These are phyloP conservation scores for Colossoma macropomum DNA, from an alignment of 2,113 vertebrate species.

Conservation along the genomic window DNA sequence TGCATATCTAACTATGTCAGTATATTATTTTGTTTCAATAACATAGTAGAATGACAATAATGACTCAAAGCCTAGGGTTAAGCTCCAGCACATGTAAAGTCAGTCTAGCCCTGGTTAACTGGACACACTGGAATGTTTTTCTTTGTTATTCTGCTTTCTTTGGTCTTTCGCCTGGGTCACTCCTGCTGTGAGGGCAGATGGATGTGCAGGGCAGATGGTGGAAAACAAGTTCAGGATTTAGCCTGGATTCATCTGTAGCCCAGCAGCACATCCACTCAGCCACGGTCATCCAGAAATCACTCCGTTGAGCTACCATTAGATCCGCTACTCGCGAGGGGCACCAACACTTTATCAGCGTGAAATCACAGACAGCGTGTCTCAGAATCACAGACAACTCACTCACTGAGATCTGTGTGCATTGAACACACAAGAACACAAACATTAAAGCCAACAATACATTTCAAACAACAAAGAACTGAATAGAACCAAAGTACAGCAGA, in stretches of 20 bases:
- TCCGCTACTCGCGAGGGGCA: constrained; percentile 49
- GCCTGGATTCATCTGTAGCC: neutral
- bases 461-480: no score
- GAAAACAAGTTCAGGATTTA: neutral
- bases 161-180: neutral
- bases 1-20: no score
- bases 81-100: neutral
- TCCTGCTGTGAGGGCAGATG: neutral
- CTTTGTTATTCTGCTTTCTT: neutral
- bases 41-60: neutral
- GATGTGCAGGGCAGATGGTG: constrained; percentile 49
- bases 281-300: constrained; percentile 51
- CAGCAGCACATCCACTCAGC: constrained; percentile 8
- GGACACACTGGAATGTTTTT: neutral
- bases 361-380: constrained; percentile 52
- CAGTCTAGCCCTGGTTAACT: neutral
- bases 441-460: neutral
- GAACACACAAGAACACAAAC: neutral
- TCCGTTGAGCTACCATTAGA: constrained; percentile 51
- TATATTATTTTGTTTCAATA: no score
- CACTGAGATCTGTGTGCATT: constrained; percentile 4
- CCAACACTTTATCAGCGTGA: constrained; percentile 49
- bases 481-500: no score
- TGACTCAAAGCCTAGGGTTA: neutral
- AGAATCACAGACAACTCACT: constrained; percentile 47